phyloP scores from a whole-genome alignment of 2,797 vertebrate genomes.

The Tenualosa ilisha region DNA sequence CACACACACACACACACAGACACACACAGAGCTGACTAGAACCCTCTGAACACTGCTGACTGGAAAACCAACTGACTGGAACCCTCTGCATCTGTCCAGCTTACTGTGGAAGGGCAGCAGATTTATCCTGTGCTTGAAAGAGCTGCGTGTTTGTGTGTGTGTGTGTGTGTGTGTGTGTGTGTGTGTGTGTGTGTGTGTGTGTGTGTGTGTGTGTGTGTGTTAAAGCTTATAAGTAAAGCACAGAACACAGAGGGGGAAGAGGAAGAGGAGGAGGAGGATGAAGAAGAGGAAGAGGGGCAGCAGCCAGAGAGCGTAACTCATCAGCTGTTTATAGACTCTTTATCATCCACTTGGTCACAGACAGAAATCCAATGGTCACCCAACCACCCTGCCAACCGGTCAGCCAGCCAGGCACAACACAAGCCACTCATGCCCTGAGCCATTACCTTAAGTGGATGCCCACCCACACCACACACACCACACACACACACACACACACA shows the following conservation, averaged over 20 bases:
- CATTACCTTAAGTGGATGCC: background rate
- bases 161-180: too few species aligned
- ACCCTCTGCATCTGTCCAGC: too few species aligned
- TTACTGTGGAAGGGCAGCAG: too few species aligned
- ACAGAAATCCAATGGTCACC: constrained; percentile 65
- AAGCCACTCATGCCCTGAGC: too few species aligned
- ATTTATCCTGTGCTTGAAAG: background rate
- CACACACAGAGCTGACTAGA: too few species aligned
- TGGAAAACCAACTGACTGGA: too few species aligned
- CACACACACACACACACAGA: too few species aligned
- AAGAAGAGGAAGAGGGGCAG: too few species aligned
- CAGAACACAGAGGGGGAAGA: background rate
- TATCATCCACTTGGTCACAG: constrained; percentile 67
- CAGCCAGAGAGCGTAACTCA: constrained; percentile 51
- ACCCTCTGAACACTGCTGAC: too few species aligned
- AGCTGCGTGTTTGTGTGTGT: background rate
- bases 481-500: background rate
- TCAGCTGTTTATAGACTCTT: constrained; percentile 60
- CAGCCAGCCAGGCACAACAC: constrained; percentile 25
- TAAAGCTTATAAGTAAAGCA: too few species aligned
- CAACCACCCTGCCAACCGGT: constrained; percentile 7
- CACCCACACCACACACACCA: too few species aligned
- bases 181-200: too few species aligned
- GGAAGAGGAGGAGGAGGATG: background rate
- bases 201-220: constrained; percentile 7